These are phyloP conservation scores for Homalodisca vitripennis DNA, from an alignment of 1,140 invertebrate species.

Conservation along the genomic window DNA sequence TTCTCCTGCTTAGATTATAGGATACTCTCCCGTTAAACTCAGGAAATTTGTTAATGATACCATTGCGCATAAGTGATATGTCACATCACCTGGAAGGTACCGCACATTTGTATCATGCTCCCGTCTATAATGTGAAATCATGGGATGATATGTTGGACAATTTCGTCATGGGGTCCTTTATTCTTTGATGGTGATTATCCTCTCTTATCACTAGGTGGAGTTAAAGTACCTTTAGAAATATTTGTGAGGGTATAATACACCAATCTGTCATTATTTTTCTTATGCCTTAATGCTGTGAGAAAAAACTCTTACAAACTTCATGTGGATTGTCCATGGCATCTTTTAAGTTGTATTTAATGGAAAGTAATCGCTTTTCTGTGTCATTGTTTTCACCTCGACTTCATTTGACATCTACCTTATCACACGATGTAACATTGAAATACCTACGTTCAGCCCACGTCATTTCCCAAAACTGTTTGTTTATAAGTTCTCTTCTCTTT, in stretches of 20 bases:
- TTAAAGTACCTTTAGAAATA: background rate
- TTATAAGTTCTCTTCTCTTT: background rate
- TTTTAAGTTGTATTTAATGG: no score
- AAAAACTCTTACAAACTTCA: constrained; percentile 21
- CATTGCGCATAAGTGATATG: background rate
- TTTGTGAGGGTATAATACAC: constrained; percentile 1
- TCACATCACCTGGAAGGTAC: constrained; percentile 16
- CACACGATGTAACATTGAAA: background rate
- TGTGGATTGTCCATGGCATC: background rate
- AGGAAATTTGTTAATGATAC: background rate
- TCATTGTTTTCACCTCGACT: background rate
- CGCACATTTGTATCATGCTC: background rate
- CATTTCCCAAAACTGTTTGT: constrained; percentile 4
- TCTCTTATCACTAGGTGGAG: constrained; percentile 16
- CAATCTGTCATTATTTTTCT: constrained; percentile 3
- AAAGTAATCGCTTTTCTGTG: background rate
- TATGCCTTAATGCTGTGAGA: background rate
- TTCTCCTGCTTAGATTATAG: no score
- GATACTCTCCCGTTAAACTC: no score
- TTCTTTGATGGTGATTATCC: background rate
- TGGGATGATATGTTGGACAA: background rate
- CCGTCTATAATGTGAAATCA: background rate
- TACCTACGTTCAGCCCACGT: background rate
- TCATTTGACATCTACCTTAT: background rate
- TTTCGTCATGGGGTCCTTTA: constrained; percentile 9